Conservation (phyloP, 2,797 vertebrate species). For the Betta splendens region DNA sequence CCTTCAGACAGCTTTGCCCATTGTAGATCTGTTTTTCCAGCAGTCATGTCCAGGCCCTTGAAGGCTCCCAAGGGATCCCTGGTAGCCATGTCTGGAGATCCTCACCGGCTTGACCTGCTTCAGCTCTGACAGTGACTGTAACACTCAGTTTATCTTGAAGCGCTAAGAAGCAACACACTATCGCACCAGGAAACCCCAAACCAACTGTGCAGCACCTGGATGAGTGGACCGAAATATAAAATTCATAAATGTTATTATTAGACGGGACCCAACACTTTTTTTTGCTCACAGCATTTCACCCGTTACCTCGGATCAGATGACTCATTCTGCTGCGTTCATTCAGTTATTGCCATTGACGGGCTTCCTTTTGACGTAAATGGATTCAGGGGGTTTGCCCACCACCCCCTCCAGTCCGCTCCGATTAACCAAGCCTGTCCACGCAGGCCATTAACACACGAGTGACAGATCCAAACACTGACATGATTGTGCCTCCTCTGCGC, state of each 20-base stretch:
- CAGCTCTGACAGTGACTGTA: conserved; percentile 37
- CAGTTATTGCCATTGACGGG: conserved; percentile 60
- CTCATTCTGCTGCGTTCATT: conserved; percentile 60
- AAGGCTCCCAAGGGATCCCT: conserved; percentile 47
- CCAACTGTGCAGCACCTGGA: conserved; percentile 30
- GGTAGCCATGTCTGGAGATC: conserved; percentile 37
- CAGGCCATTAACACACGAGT: conserved; percentile 72
- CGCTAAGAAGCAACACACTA: conserved; percentile 31
- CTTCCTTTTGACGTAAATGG: conserved; percentile 74
- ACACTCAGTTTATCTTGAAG: conserved; percentile 36
- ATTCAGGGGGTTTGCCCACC: conserved; percentile 59
- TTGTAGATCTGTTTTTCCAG: conserved; percentile 26
- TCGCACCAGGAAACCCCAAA: conserved; percentile 37
- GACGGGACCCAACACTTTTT: neutral
- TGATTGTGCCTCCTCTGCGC: conserved; percentile 65
- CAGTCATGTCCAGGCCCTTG: conserved; percentile 32
- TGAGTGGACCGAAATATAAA: conserved; percentile 1
- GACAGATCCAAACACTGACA: conserved; percentile 79
- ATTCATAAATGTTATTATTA: neutral
- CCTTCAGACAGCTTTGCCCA: conserved; percentile 18
- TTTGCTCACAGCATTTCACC: neutral
- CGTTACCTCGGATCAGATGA: conserved; percentile 43
- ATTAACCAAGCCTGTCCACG: conserved; percentile 69
- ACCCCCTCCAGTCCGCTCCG: conserved; percentile 60
- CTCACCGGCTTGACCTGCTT: conserved; percentile 44